phyloP scores from a whole-genome alignment of 2,888 invertebrate genomes.

The Baccha elongata region DNA sequence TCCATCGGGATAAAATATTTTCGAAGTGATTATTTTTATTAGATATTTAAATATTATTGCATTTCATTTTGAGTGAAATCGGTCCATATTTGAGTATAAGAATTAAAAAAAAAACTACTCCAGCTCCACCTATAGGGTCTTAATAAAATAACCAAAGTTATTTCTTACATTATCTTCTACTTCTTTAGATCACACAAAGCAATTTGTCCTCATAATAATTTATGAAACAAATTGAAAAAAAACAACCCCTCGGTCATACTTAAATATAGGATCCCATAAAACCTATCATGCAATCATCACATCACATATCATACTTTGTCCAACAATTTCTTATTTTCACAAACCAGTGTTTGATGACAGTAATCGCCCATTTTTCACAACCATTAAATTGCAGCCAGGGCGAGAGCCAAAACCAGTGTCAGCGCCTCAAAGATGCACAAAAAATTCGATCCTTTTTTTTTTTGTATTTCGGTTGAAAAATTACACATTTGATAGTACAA shows the following conservation, averaged over 20 bases:
- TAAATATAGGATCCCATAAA: slow-evolving; percentile 58
- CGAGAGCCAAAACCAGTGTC: slow-evolving; percentile 35
- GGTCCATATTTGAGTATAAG: too few species aligned
- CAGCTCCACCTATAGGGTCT: too few species aligned
- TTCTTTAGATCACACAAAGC: background rate
- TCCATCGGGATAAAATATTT: too few species aligned
- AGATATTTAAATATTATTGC: too few species aligned
- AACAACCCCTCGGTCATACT: slow-evolving; percentile 31
- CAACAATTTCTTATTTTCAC: slow-evolving; percentile 34
- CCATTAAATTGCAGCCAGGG: slow-evolving; percentile 63
- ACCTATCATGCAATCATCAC: slow-evolving; percentile 65
- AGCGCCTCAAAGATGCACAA: slow-evolving; percentile 28
- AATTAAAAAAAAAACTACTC: too few species aligned
- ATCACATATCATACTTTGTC: slow-evolving; percentile 68
- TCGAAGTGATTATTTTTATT: too few species aligned
- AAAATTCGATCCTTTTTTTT: slow-evolving; percentile 16
- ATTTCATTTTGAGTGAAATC: too few species aligned
- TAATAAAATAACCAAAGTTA: too few species aligned
- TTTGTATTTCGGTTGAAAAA: slow-evolving; percentile 24
- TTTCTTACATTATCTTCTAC: too few species aligned
- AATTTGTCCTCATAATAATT: slow-evolving; percentile 20
- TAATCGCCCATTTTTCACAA: slow-evolving; percentile 73
- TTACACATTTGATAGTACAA: slow-evolving; percentile 48
- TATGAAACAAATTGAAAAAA: slow-evolving; percentile 21
- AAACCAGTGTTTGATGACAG: slow-evolving; percentile 68